Evolutionary conservation across 2,113 vertebrate genomes (phyloP), one percentile per base, ranked within the genome.

Genomic region (Stigmatopora argus): DNA sequence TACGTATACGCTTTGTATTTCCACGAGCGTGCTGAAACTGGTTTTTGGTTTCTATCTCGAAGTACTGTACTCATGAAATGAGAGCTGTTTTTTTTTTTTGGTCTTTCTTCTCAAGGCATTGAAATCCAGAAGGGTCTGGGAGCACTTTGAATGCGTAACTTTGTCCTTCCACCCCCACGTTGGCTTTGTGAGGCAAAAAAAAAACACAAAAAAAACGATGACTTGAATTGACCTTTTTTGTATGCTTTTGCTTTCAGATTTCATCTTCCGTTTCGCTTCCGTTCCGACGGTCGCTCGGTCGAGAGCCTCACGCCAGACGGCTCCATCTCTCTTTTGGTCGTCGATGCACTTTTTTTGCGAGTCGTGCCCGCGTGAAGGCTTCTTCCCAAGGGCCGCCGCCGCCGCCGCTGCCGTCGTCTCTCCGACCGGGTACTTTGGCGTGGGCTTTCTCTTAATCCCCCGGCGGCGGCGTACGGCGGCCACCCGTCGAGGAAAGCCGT

Each of bases 41-140:
- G 62, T 71, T 60, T 58, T 83, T 74, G 85, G 78, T 85, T 87
- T 86, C 82, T 78, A 75, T 86, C 83, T 83, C 80, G 83, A 89
- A 89, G 86, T 90, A 90, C 89, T 91, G 89, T 90, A 88, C 89
- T 91, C 89, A 89, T 90, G 70, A 88, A 90, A 89, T 91, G 89
- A 89, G 89, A 86, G 83, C 82, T 87, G n/a, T n/a, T 87, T 45
- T 87, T 81, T 81, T 14, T 14, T 14, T 18, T 31, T 31, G 3
- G 26, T 31, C 3, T 31, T 31, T 31, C 26, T 31, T 31, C 15
- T 77, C 81, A 85, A 74, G 80, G 82, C 86, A 88, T 84, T 87
- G 84, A 86, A 84, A 86, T 83, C 85, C 82, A 81, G 80, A 84
- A 85, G 72, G 62, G 75, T 59, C 44, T 41, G 79, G 76, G 78